These are phyloP conservation scores for Dermatemys mawii DNA, from an alignment of 2,113 vertebrate species.

Conservation along the genomic window DNA sequence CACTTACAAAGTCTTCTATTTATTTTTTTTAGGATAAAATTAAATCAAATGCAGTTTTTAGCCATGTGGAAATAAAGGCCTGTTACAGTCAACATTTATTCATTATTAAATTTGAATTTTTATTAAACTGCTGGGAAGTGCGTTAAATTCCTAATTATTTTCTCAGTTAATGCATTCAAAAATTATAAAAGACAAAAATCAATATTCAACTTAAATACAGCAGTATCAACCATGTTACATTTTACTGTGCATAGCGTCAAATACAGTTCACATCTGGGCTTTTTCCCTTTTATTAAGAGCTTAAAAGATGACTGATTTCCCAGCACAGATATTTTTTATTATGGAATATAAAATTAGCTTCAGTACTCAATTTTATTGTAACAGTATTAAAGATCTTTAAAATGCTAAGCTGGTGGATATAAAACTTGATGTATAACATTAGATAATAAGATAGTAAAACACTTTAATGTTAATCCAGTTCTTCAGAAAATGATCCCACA, in stretches of 20 bases:
- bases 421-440: constrained; percentile 68
- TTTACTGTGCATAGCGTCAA: constrained; percentile 18
- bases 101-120: constrained; percentile 23
- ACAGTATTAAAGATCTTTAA: constrained; percentile 62
- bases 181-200: constrained; percentile 41
- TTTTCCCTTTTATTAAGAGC: constrained; percentile 50
- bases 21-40: constrained; percentile 21
- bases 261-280: background rate
- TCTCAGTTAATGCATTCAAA: background rate
- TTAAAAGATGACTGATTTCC: constrained; percentile 54
- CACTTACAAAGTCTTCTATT: constrained; percentile 22
- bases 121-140: constrained; percentile 18
- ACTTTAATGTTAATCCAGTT: constrained; percentile 52
- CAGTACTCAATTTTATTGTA: constrained; percentile 57
- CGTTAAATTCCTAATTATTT: constrained; percentile 28
- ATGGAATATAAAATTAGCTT: constrained; percentile 61
- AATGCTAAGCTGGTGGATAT: constrained; percentile 54
- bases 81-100: constrained; percentile 26
- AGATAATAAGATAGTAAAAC: constrained; percentile 70
- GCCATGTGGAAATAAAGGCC: background rate
- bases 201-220: constrained; percentile 41
- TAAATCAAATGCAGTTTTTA: constrained; percentile 1
- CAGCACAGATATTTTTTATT: constrained; percentile 62
- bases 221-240: background rate
- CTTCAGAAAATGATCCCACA: constrained; percentile 42